Evolutionary conservation across 2,888 invertebrate genomes (phyloP).

Genomic region (Noctua pronuba): DNA sequence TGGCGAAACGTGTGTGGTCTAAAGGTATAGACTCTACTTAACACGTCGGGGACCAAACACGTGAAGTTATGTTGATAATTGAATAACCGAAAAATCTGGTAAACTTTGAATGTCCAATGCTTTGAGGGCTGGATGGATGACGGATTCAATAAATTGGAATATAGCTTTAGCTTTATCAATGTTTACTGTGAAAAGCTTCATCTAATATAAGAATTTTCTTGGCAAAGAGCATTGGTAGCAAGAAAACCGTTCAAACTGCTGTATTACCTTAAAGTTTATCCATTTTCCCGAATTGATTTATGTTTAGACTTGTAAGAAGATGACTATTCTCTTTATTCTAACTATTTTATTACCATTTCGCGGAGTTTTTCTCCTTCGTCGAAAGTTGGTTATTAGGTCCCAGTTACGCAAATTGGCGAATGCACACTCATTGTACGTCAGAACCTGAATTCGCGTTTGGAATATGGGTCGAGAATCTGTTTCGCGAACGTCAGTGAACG

Average conservation of each 20-base stretch:
- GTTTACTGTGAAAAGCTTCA: neutral
- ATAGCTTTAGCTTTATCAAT: neutral
- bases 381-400: neutral
- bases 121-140: neutral
- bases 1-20: too few relatives aligned
- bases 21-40: neutral
- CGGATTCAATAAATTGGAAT: neutral
- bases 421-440: conserved; percentile 21
- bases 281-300: conserved; percentile 9
- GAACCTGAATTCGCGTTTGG: conserved; percentile 1
- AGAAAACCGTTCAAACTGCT: neutral
- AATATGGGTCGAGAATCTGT: conserved; percentile 10
- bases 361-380: neutral
- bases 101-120: neutral
- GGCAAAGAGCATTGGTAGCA: neutral
- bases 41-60: too few relatives aligned
- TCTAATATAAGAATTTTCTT: neutral
- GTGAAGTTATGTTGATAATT: neutral
- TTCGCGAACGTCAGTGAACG: conserved; percentile 18
- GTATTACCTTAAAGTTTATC: neutral
- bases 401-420: conserved; percentile 6
- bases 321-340: neutral
- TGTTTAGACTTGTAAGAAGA: neutral
- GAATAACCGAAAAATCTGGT: neutral
- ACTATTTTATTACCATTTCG: neutral